Conservation (phyloP, 1,140 invertebrate genomes). For the Pteromalus puparum region DNA sequence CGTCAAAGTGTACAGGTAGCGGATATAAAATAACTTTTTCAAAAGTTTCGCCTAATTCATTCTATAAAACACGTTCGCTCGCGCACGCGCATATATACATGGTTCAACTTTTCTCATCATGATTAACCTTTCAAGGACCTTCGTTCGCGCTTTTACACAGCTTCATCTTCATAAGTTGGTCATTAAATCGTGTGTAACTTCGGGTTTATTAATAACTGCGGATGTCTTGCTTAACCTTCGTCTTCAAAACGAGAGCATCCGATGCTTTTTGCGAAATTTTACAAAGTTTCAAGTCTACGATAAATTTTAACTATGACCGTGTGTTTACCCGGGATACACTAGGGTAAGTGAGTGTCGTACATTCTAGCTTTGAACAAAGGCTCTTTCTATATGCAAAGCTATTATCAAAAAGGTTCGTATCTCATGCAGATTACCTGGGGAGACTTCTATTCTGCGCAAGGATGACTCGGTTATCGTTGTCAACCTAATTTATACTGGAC, state of each 20-base stretch:
- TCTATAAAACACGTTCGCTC: not conserved
- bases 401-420: too few relatives aligned
- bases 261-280: not conserved
- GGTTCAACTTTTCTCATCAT: not conserved
- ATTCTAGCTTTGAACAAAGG: too few relatives aligned
- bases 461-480: not conserved
- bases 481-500: not conserved
- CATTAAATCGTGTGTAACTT: too few relatives aligned
- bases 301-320: not conserved
- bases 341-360: too few relatives aligned
- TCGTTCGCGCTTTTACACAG: not conserved
- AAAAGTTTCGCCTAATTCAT: not conserved
- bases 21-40: conserved; percentile 8
- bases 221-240: not conserved
- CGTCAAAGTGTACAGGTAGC: not conserved
- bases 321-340: too few relatives aligned
- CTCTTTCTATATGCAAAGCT: too few relatives aligned
- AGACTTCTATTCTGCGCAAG: too few relatives aligned
- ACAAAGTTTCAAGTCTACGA: not conserved
- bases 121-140: not conserved
- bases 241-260: too few relatives aligned
- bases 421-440: too few relatives aligned
- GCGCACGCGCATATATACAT: not conserved
- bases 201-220: too few relatives aligned
- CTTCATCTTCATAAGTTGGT: not conserved